A percentile compares a stretch with the other conserved stretches of the same genome.
phyloP scores from a whole-genome alignment of 1,140 invertebrate species.

The Melitaea cinxia region DNA sequence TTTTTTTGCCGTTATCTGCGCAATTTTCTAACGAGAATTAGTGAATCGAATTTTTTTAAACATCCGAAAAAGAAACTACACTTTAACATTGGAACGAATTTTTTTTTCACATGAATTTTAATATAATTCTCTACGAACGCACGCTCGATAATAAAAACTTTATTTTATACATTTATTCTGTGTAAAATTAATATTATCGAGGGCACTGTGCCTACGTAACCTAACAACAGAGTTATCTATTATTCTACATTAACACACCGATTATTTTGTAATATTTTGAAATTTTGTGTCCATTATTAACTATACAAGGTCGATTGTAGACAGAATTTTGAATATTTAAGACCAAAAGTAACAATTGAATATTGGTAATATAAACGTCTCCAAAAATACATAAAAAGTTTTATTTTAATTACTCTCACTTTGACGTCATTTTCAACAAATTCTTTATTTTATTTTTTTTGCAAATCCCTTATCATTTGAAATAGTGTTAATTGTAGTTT shows the following conservation, averaged over 20 bases:
- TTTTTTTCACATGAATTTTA: neutral
- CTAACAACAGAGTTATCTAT: slow-evolving; percentile 1
- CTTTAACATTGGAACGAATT: slow-evolving; percentile 33
- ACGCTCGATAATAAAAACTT: slow-evolving; percentile 4
- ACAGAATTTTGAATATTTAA: slow-evolving; percentile 8
- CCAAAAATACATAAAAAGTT: slow-evolving; percentile 52
- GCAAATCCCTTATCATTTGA: neutral
- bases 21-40: slow-evolving; percentile 54
- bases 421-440: slow-evolving; percentile 54
- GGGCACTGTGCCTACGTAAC: neutral
- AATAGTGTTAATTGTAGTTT: slow-evolving; percentile 49
- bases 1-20: slow-evolving; percentile 49
- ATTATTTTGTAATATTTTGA: slow-evolving; percentile 3
- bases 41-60: slow-evolving; percentile 35
- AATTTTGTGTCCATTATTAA: neutral
- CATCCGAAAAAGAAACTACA: slow-evolving; percentile 62
- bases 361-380: slow-evolving; percentile 43
- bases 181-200: neutral
- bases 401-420: slow-evolving; percentile 43
- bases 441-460: neutral
- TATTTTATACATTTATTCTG: neutral
- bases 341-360: slow-evolving; percentile 20
- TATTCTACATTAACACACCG: neutral
- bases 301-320: neutral
- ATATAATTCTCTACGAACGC: slow-evolving; percentile 4